A percentile compares a stretch with the other conserved stretches of the same genome.
Evolutionary conservation across 2,113 vertebrate genomes (phyloP).

Genomic region (Ctenomys sociabilis): DNA sequence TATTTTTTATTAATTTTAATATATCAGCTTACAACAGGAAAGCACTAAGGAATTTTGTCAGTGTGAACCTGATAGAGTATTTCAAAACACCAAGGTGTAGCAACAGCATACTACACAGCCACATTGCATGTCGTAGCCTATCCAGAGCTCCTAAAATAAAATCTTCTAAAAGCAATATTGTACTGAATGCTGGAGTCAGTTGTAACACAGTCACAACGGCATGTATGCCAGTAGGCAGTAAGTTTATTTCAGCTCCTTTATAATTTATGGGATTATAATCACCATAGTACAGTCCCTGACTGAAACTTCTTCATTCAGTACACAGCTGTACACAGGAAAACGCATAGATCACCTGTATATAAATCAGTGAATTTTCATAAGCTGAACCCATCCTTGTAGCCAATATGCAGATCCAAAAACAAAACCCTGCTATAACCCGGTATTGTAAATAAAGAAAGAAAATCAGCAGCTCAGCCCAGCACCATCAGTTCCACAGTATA

Average conservation of each 20-base stretch:
- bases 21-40: not conserved
- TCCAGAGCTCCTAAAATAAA: not conserved
- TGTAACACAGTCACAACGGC: not conserved
- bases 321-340: not conserved
- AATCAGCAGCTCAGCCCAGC: not conserved
- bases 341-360: not conserved
- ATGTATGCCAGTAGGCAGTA: not conserved
- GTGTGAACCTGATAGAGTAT: not conserved
- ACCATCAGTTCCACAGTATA: not conserved
- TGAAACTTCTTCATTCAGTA: not conserved
- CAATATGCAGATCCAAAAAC: not conserved
- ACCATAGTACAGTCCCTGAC: not conserved
- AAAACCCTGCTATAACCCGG: not conserved
- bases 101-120: not conserved
- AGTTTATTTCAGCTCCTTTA: not conserved
- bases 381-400: constrained; percentile 12
- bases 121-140: not conserved
- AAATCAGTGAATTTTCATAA: not conserved
- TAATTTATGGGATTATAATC: not conserved
- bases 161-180: not conserved
- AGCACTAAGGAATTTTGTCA: not conserved
- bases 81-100: not conserved
- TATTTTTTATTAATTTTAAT: not conserved
- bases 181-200: not conserved
- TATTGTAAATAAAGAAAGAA: not conserved